Conservation (phyloP, 2,113 vertebrate species). For the mouse (Mus musculus) region GRCm39 chr11:75601001-75601500, state of each 20-base stretch:
- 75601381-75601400: too few relatives aligned
- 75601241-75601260: not conserved
- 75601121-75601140: constrained; percentile 57
- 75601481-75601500: too few relatives aligned
- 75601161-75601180: constrained; percentile 23
- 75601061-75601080: constrained; percentile 17
- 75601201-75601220: not conserved
- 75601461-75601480: too few relatives aligned
- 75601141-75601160: constrained; percentile 44
- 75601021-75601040: constrained; percentile 43
- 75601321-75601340: not conserved
- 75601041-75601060: constrained; percentile 29
- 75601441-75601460: too few relatives aligned
- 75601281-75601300: not conserved
- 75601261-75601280: constrained; percentile 31
- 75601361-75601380: constrained; percentile 42
- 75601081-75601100: not conserved
- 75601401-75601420: too few relatives aligned
- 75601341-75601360: constrained; percentile 59
- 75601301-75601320: constrained; percentile 36
- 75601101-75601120: constrained; percentile 22
- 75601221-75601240: constrained; percentile 59
- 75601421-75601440: too few relatives aligned
- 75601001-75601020: constrained; percentile 31
- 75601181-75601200: not conserved